Percentiles rank a stretch among this genome's conserved stretches.
These are phyloP conservation scores for Diaperis boleti DNA, from an alignment of 2,888 invertebrate species.

Conservation along the genomic window DNA sequence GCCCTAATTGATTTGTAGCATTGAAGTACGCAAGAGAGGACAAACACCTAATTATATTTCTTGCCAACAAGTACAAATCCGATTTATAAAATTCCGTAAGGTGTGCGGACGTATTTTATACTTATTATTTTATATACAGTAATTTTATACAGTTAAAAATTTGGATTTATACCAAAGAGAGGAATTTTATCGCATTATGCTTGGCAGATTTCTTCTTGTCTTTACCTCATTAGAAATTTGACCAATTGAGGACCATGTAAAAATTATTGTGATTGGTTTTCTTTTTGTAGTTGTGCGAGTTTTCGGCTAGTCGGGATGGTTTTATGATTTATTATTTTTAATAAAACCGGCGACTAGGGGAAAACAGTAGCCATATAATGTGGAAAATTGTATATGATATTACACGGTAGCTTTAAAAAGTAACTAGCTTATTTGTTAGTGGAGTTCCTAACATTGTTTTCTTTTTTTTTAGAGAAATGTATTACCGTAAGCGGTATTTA, in stretches of 20 bases:
- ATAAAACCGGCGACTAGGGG: slow-evolving; percentile 12
- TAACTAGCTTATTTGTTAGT: slow-evolving; percentile 47
- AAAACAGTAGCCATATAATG: slow-evolving; percentile 13
- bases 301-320: slow-evolving; percentile 11
- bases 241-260: slow-evolving; percentile 42
- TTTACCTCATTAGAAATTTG: slow-evolving; percentile 34
- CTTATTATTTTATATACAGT: slow-evolving; percentile 40
- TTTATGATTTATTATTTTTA: slow-evolving; percentile 19
- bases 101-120: slow-evolving; percentile 39
- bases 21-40: slow-evolving; percentile 26
- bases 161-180: slow-evolving; percentile 36
- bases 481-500: slow-evolving; percentile 8
- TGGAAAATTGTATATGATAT: slow-evolving; percentile 47
- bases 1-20: slow-evolving; percentile 33
- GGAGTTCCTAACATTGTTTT: slow-evolving; percentile 48
- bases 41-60: slow-evolving; percentile 40
- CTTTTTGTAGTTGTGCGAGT: slow-evolving; percentile 16
- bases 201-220: slow-evolving; percentile 28
- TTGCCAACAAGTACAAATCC: slow-evolving; percentile 43
- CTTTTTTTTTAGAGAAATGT: slow-evolving; percentile 20
- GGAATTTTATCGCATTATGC: slow-evolving; percentile 26
- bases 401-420: slow-evolving; percentile 51
- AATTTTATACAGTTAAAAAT: slow-evolving; percentile 34
- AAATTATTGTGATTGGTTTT: slow-evolving; percentile 39
- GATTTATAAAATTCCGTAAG: slow-evolving; percentile 36